Evolutionary conservation across 2,888 invertebrate genomes (phyloP).

Genomic region (Lottia gigantea): DNA sequence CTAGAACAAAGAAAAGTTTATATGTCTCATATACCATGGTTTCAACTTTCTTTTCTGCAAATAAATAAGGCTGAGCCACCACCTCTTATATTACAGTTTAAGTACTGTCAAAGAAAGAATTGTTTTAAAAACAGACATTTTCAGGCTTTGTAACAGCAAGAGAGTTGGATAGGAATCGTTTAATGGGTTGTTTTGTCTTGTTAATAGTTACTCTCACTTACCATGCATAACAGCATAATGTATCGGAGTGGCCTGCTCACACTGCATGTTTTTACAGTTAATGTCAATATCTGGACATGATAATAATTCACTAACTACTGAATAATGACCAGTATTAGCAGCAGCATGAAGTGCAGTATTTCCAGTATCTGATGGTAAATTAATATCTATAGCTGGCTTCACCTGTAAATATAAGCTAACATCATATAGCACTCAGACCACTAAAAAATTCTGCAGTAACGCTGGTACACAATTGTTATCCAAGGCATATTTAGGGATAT

Average conservation of each 20-base stretch:
- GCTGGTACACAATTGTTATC: too few relatives aligned
- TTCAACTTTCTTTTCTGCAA: too few relatives aligned
- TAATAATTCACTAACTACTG: constrained; percentile 54
- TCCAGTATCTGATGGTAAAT: constrained; percentile 61
- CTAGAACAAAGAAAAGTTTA: constrained; percentile 32
- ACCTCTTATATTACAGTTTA: background rate
- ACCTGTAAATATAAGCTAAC: constrained; percentile 44
- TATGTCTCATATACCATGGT: too few relatives aligned
- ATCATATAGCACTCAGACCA: too few relatives aligned
- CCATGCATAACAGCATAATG: constrained; percentile 65
- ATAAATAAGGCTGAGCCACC: too few relatives aligned
- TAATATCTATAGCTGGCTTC: constrained; percentile 52
- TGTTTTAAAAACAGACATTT: background rate
- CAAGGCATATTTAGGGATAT: too few relatives aligned
- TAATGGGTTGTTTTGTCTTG: too few relatives aligned
- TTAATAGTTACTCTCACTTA: constrained; percentile 26
- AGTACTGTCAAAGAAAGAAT: background rate
- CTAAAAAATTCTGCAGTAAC: too few relatives aligned
- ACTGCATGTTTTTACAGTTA: constrained; percentile 58
- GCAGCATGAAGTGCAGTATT: constrained; percentile 67
- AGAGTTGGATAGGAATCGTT: too few relatives aligned
- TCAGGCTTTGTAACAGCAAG: too few relatives aligned
- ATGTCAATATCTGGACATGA: constrained; percentile 49
- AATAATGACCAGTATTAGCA: constrained; percentile 57
- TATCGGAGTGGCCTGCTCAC: constrained; percentile 63